A percentile compares a stretch with the other conserved stretches of the same genome.
Conservation (phyloP, 2,888 invertebrate species). For the Quadroppia sp. region DNA sequence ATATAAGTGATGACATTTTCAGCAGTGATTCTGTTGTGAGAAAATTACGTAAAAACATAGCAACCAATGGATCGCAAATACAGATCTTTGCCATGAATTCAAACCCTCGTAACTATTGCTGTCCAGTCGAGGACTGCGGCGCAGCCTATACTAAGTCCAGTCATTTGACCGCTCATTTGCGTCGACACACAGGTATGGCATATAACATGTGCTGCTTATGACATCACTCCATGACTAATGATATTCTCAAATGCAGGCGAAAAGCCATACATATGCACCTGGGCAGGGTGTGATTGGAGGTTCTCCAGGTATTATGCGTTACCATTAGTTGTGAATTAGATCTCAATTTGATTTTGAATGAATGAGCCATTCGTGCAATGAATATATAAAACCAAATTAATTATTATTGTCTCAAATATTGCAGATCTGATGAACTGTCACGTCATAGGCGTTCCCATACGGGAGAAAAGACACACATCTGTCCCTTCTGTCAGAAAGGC, state of each 20-base stretch:
- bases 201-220: not conserved
- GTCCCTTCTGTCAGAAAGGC: constrained; percentile 42
- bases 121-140: constrained; percentile 36
- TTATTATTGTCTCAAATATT: not conserved
- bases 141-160: constrained; percentile 41
- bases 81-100: not conserved
- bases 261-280: constrained; percentile 41
- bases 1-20: constrained; percentile 5
- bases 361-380: not conserved
- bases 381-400: not conserved
- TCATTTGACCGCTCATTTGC: constrained; percentile 42
- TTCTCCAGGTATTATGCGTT: constrained; percentile 11
- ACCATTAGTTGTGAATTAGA: not conserved
- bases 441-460: constrained; percentile 42
- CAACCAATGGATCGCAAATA: not conserved
- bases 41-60: not conserved
- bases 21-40: not conserved
- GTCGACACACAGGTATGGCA: constrained; percentile 35
- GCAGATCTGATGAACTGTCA: constrained; percentile 40
- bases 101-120: constrained; percentile 37
- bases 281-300: constrained; percentile 34
- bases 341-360: not conserved
- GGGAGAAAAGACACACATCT: constrained; percentile 41
- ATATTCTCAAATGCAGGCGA: constrained; percentile 35
- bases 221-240: too few species aligned